Evolutionary conservation across 2,888 invertebrate species (phyloP).

Genomic region (Mythimna impura): DNA sequence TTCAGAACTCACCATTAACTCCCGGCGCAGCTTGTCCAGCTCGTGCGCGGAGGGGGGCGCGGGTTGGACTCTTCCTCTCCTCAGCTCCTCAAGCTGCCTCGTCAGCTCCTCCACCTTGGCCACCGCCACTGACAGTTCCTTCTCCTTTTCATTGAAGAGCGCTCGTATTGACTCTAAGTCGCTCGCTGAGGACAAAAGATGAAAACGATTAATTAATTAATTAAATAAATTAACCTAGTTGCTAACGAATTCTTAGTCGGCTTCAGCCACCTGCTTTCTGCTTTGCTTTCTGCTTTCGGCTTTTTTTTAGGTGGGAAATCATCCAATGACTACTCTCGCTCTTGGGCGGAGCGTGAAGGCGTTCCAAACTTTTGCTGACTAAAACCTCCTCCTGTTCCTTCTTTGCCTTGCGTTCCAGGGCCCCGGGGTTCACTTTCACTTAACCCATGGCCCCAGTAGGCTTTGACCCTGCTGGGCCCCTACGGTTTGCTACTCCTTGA

Average conservation of each 20-base stretch:
- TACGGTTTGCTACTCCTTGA: too few species aligned
- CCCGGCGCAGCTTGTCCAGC: slow-evolving; percentile 97
- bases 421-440: too few species aligned
- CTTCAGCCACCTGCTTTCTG: too few species aligned
- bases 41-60: slow-evolving; percentile 95
- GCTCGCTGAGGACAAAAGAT: slow-evolving; percentile 92
- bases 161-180: slow-evolving; percentile 99
- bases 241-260: not conserved
- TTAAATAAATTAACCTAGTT: not conserved
- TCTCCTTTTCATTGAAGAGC: slow-evolving; percentile 99
- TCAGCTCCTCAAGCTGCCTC: slow-evolving; percentile 97
- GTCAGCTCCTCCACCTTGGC: slow-evolving; percentile 99
- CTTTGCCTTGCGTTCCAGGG: too few species aligned
- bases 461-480: too few species aligned
- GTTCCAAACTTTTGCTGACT: too few species aligned
- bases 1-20: slow-evolving; percentile 94
- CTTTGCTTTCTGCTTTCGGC: too few species aligned
- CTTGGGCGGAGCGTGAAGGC: too few species aligned
- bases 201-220: not conserved
- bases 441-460: too few species aligned
- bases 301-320: too few species aligned
- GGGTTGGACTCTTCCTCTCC: slow-evolving; percentile 92
- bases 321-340: too few species aligned
- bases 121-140: slow-evolving; percentile 98
- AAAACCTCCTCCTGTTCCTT: too few species aligned